These are phyloP conservation scores for Cynodonichthys magdalenae DNA, from an alignment of 2,797 vertebrate genomes.

Conservation along the genomic window DNA sequence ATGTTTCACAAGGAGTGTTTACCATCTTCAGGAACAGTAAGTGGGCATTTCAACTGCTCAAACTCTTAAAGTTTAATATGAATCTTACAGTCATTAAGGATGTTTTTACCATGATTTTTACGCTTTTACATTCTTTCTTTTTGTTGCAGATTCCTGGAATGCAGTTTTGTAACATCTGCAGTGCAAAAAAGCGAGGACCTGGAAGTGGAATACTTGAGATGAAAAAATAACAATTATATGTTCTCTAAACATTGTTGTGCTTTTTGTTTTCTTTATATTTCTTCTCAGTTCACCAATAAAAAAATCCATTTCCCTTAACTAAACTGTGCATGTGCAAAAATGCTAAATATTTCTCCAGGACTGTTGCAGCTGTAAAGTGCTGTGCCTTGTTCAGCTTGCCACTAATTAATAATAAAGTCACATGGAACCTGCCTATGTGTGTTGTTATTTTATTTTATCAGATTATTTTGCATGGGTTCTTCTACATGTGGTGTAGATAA, in stretches of 20 bases:
- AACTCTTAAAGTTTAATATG: background rate
- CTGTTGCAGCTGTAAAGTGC: slow-evolving; percentile 37
- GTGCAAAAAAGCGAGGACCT: slow-evolving; percentile 91
- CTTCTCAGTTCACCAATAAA: slow-evolving; percentile 34
- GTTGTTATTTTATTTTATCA: slow-evolving; percentile 5
- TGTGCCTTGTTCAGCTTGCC: slow-evolving; percentile 29
- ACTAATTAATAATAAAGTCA: slow-evolving; percentile 55
- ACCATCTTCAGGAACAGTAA: slow-evolving; percentile 86
- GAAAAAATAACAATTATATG: slow-evolving; percentile 82
- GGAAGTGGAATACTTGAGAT: slow-evolving; percentile 92
- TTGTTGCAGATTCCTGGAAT: slow-evolving; percentile 81
- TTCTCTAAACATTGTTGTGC: slow-evolving; percentile 30
- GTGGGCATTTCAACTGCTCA: background rate
- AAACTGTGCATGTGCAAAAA: slow-evolving; percentile 38
- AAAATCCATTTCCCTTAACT: slow-evolving; percentile 41
- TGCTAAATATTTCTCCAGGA: slow-evolving; percentile 37
- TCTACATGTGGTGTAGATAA: background rate
- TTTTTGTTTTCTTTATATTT: slow-evolving; percentile 13
- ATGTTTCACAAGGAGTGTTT: slow-evolving; percentile 99
- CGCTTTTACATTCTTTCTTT: background rate
- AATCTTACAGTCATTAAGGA: too few species aligned
- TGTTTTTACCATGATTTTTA: background rate
- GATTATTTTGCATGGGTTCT: slow-evolving; percentile 10
- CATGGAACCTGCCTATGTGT: slow-evolving; percentile 24
- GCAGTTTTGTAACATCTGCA: slow-evolving; percentile 98